Conservation (phyloP, 1,140 invertebrate species). For the Heliothis virescens region DNA sequence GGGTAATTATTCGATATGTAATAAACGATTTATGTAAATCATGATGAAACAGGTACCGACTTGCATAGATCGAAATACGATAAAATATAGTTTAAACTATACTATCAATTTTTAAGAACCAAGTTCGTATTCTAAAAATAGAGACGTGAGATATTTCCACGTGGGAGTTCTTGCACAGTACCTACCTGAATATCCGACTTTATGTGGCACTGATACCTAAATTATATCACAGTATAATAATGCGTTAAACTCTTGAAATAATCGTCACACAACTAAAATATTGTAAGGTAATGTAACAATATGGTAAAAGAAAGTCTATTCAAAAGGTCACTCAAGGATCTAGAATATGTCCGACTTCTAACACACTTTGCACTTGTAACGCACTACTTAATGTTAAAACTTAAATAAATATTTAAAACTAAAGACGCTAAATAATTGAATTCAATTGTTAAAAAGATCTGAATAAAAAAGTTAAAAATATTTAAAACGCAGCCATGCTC, state of each 20-base stretch:
- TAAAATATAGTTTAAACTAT: conserved; percentile 59
- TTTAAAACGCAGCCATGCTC: conserved; percentile 75
- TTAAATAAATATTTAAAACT: conserved; percentile 69
- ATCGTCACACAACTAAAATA: conserved; percentile 62
- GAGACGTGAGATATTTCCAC: conserved; percentile 84
- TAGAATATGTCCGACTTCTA: conserved; percentile 72
- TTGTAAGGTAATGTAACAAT: conserved; percentile 72
- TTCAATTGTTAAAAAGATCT: conserved; percentile 51
- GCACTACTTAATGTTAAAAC: conserved; percentile 75
- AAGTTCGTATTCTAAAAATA: conserved; percentile 83
- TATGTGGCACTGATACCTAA: conserved; percentile 72
- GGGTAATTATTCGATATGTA: background rate
- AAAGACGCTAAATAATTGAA: conserved; percentile 74
- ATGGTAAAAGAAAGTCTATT: conserved; percentile 83
- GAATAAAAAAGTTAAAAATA: conserved; percentile 54
- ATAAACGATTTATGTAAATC: background rate
- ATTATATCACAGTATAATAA: conserved; percentile 75
- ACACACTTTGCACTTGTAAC: conserved; percentile 71
- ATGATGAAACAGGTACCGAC: background rate
- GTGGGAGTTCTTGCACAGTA: conserved; percentile 79
- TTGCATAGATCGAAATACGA: conserved; percentile 16
- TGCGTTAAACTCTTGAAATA: conserved; percentile 60
- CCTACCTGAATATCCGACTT: conserved; percentile 73
- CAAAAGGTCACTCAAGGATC: conserved; percentile 84
- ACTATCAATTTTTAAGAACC: conserved; percentile 78